phyloP scores from a whole-genome alignment of 2,797 vertebrate genomes.

The Scarus forsteni region DNA sequence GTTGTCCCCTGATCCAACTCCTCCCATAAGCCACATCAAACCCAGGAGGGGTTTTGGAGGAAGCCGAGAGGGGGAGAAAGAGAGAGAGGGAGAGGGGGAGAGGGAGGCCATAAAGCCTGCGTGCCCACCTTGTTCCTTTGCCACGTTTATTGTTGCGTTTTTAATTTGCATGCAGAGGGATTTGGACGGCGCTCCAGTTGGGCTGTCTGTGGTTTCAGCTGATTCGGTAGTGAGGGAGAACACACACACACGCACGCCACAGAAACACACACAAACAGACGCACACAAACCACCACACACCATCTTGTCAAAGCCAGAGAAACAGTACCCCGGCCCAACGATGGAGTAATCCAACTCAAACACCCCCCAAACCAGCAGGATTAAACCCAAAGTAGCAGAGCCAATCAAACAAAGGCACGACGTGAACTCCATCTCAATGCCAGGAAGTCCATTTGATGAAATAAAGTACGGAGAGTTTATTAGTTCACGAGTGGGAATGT shows the following conservation, averaged over 20 bases:
- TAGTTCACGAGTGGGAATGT: constrained; percentile 61
- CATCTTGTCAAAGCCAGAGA: constrained; percentile 74
- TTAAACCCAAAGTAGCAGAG: constrained; percentile 81
- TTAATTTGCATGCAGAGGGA: constrained; percentile 86
- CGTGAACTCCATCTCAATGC: constrained; percentile 75
- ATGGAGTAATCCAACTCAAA: constrained; percentile 84
- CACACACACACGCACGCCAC: constrained; percentile 45
- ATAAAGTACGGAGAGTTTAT: constrained; percentile 70
- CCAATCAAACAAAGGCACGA: constrained; percentile 79
- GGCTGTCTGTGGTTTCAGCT: constrained; percentile 83
- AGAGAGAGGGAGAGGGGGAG: constrained; percentile 22
- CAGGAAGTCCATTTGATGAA: constrained; percentile 75
- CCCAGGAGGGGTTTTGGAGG: constrained; percentile 76
- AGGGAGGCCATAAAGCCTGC: constrained; percentile 76
- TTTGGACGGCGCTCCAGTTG: constrained; percentile 80
- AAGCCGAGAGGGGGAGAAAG: constrained; percentile 45
- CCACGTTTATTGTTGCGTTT: constrained; percentile 86
- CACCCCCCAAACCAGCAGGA: constrained; percentile 82
- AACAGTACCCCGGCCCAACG: constrained; percentile 72
- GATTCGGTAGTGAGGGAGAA: constrained; percentile 75
- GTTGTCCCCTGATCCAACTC: constrained; percentile 81
- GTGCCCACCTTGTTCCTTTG: constrained; percentile 86
- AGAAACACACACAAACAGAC: constrained; percentile 39
- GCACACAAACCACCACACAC: constrained; percentile 55
- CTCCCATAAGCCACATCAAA: constrained; percentile 86